A percentile compares a stretch with the other conserved stretches of the same genome.
These are phyloP conservation scores for Leptinotarsa tumamoca DNA, from an alignment of 2,888 invertebrate genomes.

Conservation along the genomic window DNA sequence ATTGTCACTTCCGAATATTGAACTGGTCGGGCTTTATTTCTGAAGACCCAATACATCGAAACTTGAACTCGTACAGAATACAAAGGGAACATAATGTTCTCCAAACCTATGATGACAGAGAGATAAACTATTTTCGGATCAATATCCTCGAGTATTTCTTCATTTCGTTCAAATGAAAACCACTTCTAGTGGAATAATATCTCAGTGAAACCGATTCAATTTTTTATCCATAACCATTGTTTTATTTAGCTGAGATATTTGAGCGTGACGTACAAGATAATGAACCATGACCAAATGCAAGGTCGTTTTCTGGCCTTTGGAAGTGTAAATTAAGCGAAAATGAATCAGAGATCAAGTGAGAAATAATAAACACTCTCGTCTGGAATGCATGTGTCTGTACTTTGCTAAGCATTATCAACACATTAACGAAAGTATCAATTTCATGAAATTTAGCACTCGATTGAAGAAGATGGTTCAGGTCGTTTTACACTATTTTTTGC, in stretches of 20 bases:
- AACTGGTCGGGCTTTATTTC: too few species aligned
- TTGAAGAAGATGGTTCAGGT: too few species aligned
- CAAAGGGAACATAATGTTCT: too few species aligned
- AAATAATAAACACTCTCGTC: slow-evolving; percentile 27
- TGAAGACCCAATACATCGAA: too few species aligned
- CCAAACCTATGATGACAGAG: too few species aligned
- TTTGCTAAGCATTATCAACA: not conserved
- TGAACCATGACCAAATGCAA: slow-evolving; percentile 35
- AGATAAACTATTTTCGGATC: not conserved
- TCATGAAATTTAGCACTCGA: not conserved
- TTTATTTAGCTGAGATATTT: not conserved
- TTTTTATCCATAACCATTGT: not conserved
- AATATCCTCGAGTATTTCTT: not conserved
- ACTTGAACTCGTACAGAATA: too few species aligned
- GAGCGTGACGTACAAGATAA: slow-evolving; percentile 24
- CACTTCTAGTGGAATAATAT: not conserved
- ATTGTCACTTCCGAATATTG: too few species aligned
- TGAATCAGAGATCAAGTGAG: slow-evolving; percentile 27
- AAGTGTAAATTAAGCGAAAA: slow-evolving; percentile 35
- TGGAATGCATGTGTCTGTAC: not conserved
- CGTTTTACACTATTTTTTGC: too few species aligned
- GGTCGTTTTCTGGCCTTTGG: slow-evolving; percentile 37
- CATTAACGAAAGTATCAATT: not conserved
- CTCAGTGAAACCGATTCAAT: not conserved
- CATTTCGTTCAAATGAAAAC: not conserved